phyloP scores from a whole-genome alignment of 2,888 invertebrate species.

The Gerris lacustris region DNA sequence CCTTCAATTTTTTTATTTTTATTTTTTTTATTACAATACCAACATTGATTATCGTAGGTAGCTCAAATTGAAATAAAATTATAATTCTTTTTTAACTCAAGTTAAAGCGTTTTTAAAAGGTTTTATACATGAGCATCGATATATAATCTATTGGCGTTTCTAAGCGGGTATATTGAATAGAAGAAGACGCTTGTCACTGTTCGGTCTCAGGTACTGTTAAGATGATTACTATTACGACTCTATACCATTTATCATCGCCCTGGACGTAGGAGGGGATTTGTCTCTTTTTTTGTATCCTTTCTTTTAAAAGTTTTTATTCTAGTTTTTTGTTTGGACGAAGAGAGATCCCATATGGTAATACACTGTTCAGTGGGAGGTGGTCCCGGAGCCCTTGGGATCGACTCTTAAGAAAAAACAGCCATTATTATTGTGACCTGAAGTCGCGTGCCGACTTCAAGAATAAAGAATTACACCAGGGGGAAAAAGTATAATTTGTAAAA shows the following conservation, averaged over 20 bases:
- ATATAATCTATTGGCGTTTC: too few relatives aligned
- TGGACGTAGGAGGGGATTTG: neutral
- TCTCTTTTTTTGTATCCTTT: neutral
- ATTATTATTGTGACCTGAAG: neutral
- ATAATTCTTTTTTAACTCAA: too few relatives aligned
- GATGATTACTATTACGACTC: too few relatives aligned
- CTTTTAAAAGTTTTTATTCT: neutral
- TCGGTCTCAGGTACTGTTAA: too few relatives aligned
- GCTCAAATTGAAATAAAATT: too few relatives aligned
- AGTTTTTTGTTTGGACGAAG: neutral
- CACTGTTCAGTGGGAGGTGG: neutral
- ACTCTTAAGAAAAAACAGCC: neutral
- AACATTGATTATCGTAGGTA: too few relatives aligned
- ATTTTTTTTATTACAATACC: too few relatives aligned
- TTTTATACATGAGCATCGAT: too few relatives aligned
- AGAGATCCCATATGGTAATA: neutral
- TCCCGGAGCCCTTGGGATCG: neutral
- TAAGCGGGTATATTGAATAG: too few relatives aligned
- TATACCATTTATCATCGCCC: conserved; percentile 1
- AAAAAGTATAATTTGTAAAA: neutral
- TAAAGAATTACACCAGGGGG: neutral
- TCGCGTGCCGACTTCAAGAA: conserved; percentile 1
- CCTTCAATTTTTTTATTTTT: too few relatives aligned
- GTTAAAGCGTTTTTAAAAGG: too few relatives aligned
- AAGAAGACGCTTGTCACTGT: too few relatives aligned